phyloP scores from a whole-genome alignment of 2,113 vertebrate species.

The Calcarius ornatus region DNA sequence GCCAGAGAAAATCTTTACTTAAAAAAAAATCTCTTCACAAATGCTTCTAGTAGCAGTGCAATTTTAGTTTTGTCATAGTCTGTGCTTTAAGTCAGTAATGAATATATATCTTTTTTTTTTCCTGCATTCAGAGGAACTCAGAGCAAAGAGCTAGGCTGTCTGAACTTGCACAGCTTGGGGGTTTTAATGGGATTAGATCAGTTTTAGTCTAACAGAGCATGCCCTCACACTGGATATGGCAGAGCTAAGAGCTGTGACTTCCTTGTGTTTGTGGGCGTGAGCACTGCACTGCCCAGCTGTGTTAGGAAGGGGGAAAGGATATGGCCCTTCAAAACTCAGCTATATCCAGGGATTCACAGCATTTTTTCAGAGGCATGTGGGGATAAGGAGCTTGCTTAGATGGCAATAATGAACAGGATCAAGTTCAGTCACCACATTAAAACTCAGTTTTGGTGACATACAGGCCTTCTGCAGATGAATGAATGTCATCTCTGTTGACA shows the following conservation, averaged over 20 bases:
- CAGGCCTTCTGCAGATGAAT: neutral
- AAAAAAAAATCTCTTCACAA: neutral
- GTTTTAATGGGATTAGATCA: neutral
- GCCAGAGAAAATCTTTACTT: neutral
- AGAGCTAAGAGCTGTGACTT: neutral
- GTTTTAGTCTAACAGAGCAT: neutral
- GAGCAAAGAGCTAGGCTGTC: neutral
- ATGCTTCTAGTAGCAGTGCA: neutral
- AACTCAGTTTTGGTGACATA: neutral
- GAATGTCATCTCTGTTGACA: neutral
- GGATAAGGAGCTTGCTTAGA: neutral
- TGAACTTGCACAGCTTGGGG: neutral
- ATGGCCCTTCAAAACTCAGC: neutral
- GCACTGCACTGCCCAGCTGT: neutral
- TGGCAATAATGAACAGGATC: neutral
- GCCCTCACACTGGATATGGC: neutral
- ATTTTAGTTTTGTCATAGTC: neutral
- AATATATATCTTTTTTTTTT: neutral
- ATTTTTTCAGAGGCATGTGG: neutral
- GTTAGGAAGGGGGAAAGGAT: neutral
- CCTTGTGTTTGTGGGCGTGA: neutral
- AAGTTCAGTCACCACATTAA: neutral
- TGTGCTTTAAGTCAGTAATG: neutral
- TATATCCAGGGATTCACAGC: neutral
- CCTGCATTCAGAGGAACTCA: neutral